phyloP scores from a whole-genome alignment of 2,113 vertebrate genomes.

The Lepisosteus osseus region DNA sequence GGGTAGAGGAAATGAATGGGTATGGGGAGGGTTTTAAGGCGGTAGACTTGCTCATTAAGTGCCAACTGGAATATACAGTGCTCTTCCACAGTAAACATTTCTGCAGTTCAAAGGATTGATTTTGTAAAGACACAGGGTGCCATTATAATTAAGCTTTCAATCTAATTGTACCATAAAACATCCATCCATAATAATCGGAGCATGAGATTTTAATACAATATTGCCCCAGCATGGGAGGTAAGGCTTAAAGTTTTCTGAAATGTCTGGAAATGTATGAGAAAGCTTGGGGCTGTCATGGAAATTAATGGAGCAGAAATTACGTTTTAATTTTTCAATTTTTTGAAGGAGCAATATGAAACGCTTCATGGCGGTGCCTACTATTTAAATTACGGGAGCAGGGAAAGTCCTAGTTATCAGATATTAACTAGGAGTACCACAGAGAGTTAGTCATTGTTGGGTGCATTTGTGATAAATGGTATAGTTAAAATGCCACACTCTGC shows the following conservation, averaged over 20 bases:
- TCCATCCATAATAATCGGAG: conserved; percentile 64
- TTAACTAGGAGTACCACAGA: too few relatives aligned
- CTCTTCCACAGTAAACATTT: conserved; percentile 63
- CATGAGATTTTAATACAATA: conserved; percentile 74
- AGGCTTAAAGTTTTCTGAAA: conserved; percentile 33
- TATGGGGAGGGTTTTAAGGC: conserved; percentile 18
- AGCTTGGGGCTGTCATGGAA: conserved; percentile 52
- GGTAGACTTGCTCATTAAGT: conserved; percentile 37
- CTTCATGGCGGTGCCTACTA: too few relatives aligned
- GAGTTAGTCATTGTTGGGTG: too few relatives aligned
- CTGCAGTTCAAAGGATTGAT: conserved; percentile 61
- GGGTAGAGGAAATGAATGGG: not conserved
- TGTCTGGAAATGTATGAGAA: conserved; percentile 48
- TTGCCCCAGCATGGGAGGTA: conserved; percentile 67
- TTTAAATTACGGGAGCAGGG: not conserved
- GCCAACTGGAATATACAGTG: conserved; percentile 41
- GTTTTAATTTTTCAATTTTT: conserved; percentile 46
- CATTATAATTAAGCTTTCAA: conserved; percentile 60
- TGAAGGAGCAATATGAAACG: too few relatives aligned
- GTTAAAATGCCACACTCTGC: too few relatives aligned
- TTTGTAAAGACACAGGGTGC: conserved; percentile 54
- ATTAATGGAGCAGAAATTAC: conserved; percentile 71
- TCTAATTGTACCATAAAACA: conserved; percentile 58
- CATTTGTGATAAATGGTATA: not conserved
- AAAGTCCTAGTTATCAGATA: not conserved